phyloP scores from a whole-genome alignment of 2,888 invertebrate genomes.

The Hedya salicella region DNA sequence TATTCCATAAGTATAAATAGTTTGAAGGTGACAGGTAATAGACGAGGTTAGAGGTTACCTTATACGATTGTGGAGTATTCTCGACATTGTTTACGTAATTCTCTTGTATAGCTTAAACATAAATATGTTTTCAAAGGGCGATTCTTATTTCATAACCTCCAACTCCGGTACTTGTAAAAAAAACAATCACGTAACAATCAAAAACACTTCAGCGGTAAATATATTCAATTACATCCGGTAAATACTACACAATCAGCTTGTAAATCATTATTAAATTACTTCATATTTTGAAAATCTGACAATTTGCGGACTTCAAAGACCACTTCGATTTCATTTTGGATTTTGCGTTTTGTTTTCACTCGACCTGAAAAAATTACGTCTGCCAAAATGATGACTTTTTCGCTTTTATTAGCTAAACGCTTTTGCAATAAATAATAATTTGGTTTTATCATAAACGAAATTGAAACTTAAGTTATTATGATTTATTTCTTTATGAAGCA shows the following conservation, averaged over 20 bases:
- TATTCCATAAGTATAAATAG: slow-evolving; percentile 27
- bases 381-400: background rate
- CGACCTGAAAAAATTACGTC: slow-evolving; percentile 1
- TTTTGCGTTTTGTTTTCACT: slow-evolving; percentile 37
- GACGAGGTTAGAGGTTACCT: slow-evolving; percentile 58
- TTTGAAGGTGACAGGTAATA: slow-evolving; percentile 37
- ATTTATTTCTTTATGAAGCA: too few relatives aligned
- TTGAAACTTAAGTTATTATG: too few relatives aligned
- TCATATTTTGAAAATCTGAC: slow-evolving; percentile 73
- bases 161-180: slow-evolving; percentile 60
- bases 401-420: background rate
- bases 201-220: slow-evolving; percentile 54
- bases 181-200: slow-evolving; percentile 57
- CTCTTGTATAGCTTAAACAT: slow-evolving; percentile 50
- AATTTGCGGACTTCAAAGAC: slow-evolving; percentile 62
- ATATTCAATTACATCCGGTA: slow-evolving; percentile 56
- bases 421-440: background rate
- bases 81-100: slow-evolving; percentile 76
- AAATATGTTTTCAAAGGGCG: slow-evolving; percentile 49
- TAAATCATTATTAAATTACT: slow-evolving; percentile 75
- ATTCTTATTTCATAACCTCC: slow-evolving; percentile 74
- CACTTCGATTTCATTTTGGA: slow-evolving; percentile 57
- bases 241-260: slow-evolving; percentile 76
- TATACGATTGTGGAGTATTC: slow-evolving; percentile 78
- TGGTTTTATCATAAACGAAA: background rate